Base-by-base conservation (phyloP, 2,797 vertebrate genomes). In the Fundulus diaphanus region DNA sequence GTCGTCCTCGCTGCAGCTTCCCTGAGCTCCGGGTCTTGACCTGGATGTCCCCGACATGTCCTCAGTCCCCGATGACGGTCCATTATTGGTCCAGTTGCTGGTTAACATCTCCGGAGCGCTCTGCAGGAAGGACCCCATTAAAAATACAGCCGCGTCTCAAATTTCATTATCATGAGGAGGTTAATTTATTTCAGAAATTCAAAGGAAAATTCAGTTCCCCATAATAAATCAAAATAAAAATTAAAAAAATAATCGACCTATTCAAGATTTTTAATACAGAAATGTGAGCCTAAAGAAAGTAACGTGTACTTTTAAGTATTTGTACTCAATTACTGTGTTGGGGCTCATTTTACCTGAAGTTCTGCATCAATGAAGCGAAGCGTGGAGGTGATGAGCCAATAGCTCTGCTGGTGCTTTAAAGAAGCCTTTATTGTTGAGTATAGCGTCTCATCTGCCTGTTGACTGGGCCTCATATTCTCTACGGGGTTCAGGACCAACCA, bases 1-100 rank as follows among this genome's bases (percentile, higher is more conserved):
- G 0, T 88, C 94, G 59, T 94, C 92, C 65, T 95, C 92, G 11
- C 91, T 72, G 69, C 89, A 75, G 11, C 89, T 89, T 65, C 69
- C 76, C 15, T 65, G 77, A 74, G 57, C 74, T 80, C 65, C 87
- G 22, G 77, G 42, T 79, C 71, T 85, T 67, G 79, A 73, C 49
- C 70, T 81, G 56, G 84, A 80, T 7, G 82, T 85, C 37, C 82
- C 79, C 3, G n/a, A 70, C 33, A 68, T 78, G 8, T 67, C 80
- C 7, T 79, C 65, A 67, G 82, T 73, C 59, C 80, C 86, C 2
- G 76, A 46, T 1, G 78, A 52, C 13, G 71, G 69, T 56, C 20
- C 67, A 1, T 76, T 77, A 22, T 69, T 73, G n/a, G 86, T 76
- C 2, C 37, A 65, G 33, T 35, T 46, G 61, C 59, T 76, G 76